Conservation (phyloP, 2,888 invertebrate genomes). For the Oscheius sp. region DNA sequence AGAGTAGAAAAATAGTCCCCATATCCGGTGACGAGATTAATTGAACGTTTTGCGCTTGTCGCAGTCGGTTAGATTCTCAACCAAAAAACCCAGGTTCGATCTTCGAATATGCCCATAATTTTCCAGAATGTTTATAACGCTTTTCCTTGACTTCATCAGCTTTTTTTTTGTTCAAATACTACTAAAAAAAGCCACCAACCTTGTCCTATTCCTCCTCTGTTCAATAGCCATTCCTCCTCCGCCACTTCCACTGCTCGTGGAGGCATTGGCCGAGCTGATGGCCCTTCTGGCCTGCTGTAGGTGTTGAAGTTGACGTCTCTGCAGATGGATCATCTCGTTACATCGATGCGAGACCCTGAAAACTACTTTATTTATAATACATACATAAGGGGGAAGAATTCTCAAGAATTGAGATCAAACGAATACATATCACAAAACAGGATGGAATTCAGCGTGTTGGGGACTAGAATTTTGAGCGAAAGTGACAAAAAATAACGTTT, state of each 20-base stretch:
- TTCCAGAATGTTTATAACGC: too few species aligned
- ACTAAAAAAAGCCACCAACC: not conserved
- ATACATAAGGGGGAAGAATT: not conserved
- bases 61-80: too few species aligned
- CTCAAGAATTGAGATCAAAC: conserved; percentile 14
- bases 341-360: conserved; percentile 17
- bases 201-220: conserved; percentile 8
- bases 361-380: conserved; percentile 10
- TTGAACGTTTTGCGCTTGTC: too few species aligned
- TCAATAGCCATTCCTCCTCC: conserved; percentile 19
- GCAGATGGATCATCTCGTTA: conserved; percentile 26
- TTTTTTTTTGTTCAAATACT: too few species aligned
- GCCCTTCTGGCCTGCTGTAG: conserved; percentile 4
- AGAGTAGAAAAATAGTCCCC: too few species aligned
- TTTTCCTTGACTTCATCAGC: too few species aligned
- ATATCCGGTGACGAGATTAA: too few species aligned
- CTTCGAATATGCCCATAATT: too few species aligned
- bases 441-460: not conserved
- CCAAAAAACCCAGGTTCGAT: too few species aligned
- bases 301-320: conserved; percentile 1
- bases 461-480: not conserved
- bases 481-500: not conserved
- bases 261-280: conserved; percentile 2
- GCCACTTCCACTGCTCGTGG: conserved; percentile 6
- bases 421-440: not conserved